A percentile compares a stretch with the other conserved stretches of the same genome.
These are phyloP conservation scores for Dolomedes plantarius DNA, from an alignment of 2,888 invertebrate species.

Conservation along the genomic window DNA sequence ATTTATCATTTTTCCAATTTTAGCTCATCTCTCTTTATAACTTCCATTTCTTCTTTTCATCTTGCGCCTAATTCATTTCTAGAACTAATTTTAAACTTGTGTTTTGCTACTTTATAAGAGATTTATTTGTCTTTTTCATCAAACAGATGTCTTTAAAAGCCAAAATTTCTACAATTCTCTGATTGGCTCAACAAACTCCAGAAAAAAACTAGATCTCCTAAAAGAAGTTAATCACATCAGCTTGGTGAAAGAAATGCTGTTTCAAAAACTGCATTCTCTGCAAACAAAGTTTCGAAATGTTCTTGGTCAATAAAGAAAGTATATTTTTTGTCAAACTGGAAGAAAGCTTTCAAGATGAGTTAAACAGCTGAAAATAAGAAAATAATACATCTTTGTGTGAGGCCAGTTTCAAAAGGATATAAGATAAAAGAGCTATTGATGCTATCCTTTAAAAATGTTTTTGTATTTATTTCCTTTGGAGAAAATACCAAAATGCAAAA, in stretches of 20 bases:
- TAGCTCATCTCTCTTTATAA: too few relatives aligned
- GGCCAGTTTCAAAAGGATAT: not conserved
- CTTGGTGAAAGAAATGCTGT: conserved; percentile 3
- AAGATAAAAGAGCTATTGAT: not conserved
- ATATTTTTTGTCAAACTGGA: conserved; percentile 6
- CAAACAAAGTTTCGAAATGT: not conserved
- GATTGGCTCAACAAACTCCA: not conserved
- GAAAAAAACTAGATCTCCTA: not conserved
- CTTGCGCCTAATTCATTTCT: not conserved
- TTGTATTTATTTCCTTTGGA: not conserved
- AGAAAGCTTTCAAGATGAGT: conserved; percentile 9
- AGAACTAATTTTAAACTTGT: not conserved
- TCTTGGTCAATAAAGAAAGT: not conserved
- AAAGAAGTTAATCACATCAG: conserved; percentile 10
- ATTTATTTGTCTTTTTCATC: conserved; percentile 16
- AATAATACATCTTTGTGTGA: not conserved
- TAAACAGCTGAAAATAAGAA: conserved; percentile 6
- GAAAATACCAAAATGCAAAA: too few relatives aligned
- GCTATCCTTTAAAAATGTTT: not conserved
- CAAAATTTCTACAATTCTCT: not conserved
- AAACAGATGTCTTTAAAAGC: not conserved
- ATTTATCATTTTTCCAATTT: too few relatives aligned
- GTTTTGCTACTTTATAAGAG: too few relatives aligned
- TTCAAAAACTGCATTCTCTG: conserved; percentile 12
- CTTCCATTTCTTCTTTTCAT: not conserved